These are phyloP conservation scores for Prionailurus viverrinus DNA, from an alignment of 2,113 vertebrate species.

Conservation along the genomic window DNA sequence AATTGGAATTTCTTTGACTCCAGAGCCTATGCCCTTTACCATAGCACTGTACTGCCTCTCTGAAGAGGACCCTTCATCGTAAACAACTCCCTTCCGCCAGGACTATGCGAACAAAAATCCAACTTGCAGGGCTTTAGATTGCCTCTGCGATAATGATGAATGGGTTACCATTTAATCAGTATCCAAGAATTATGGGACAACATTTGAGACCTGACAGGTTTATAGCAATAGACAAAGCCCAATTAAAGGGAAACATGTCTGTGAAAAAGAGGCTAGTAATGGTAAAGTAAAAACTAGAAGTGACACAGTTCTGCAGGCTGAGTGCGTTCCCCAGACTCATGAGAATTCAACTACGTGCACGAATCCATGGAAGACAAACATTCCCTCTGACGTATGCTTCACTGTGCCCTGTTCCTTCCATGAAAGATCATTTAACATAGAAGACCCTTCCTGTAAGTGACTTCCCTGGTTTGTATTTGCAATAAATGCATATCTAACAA, in stretches of 20 bases:
- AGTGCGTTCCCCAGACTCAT: neutral
- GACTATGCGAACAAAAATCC: neutral
- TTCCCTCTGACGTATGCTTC: neutral
- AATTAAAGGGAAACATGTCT: conserved; percentile 64
- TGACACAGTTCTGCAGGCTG: neutral
- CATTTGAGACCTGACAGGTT: conserved; percentile 74
- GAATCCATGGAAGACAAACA: neutral
- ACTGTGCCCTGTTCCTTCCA: neutral
- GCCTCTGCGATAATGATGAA: conserved; percentile 67
- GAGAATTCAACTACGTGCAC: neutral
- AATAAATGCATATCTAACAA: neutral
- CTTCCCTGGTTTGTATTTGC: neutral
- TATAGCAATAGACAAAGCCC: conserved; percentile 69
- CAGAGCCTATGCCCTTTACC: neutral
- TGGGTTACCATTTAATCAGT: conserved; percentile 73
- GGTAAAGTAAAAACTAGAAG: conserved; percentile 35
- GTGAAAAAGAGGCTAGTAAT: conserved; percentile 14
- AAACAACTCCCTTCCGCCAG: neutral
- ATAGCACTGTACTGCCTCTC: neutral
- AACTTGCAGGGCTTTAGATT: conserved; percentile 53
- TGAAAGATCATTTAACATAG: neutral
- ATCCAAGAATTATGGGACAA: conserved; percentile 74
- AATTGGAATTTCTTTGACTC: neutral
- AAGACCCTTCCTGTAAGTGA: neutral
- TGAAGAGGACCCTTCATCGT: neutral